Percentiles rank a stretch among this genome's conserved stretches.
Conservation (phyloP, 1,140 invertebrate species). For the Drosophila insularis region DNA sequence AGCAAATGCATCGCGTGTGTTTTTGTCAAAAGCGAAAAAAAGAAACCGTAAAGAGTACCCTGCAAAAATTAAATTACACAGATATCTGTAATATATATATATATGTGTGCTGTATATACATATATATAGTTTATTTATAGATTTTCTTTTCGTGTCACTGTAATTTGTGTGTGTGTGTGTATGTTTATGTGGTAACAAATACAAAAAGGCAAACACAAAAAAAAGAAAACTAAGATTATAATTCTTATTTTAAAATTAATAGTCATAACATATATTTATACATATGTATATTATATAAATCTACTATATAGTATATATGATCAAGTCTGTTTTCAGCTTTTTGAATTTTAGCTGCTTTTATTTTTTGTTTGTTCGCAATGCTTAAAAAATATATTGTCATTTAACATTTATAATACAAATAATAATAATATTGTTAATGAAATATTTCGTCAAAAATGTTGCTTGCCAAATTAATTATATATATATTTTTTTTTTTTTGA, state of each 20-base stretch:
- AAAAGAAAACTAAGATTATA: conserved; percentile 44
- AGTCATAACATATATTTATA: conserved; percentile 27
- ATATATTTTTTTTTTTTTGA: conserved; percentile 12
- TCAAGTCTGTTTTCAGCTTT: conserved; percentile 47
- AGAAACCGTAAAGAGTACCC: conserved; percentile 8
- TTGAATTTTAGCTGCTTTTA: conserved; percentile 3
- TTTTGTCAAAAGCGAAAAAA: conserved; percentile 24
- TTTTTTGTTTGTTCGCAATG: conserved; percentile 31
- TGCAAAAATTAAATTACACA: conserved; percentile 7
- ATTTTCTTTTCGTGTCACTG: conserved; percentile 17
- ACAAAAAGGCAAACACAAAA: conserved; percentile 23
- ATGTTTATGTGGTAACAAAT: conserved; percentile 21
- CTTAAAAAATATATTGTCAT: conserved; percentile 13
- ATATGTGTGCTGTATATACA: conserved; percentile 30
- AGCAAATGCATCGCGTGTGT: conserved; percentile 2
- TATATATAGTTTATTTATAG: conserved; percentile 35
- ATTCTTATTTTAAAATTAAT: conserved; percentile 38
- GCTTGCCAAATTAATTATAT: conserved; percentile 15
- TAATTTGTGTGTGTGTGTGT: conserved; percentile 9
- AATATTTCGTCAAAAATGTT: conserved; percentile 11
- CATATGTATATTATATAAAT: conserved; percentile 17
- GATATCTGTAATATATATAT: conserved; percentile 21
- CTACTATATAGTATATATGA: conserved; percentile 25
- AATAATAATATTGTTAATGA: conserved; percentile 21
- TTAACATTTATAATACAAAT: conserved; percentile 25